A percentile compares a stretch with the other conserved stretches of the same genome.
phyloP scores from a whole-genome alignment of 2,113 vertebrate species.

The Pachycephala philippinensis region DNA sequence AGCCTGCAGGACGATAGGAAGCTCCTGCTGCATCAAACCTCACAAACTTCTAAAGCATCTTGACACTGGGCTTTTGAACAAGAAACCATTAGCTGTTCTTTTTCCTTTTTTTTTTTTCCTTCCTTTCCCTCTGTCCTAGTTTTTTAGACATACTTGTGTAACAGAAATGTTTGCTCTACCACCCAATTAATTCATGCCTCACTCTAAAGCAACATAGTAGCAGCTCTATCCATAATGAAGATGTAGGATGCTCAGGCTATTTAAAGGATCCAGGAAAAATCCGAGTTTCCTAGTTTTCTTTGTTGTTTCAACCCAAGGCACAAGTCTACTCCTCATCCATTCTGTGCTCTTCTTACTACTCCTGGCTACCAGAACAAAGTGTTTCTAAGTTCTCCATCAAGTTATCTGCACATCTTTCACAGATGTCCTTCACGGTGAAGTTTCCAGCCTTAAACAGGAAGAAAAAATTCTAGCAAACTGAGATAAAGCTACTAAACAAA shows the following conservation, averaged over 20 bases:
- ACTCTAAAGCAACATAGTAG: background rate
- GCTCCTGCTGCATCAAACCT: background rate
- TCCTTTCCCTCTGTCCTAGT: background rate
- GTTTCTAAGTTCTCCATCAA: background rate
- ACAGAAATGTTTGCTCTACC: background rate
- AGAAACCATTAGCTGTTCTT: background rate
- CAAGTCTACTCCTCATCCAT: background rate
- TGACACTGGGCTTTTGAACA: background rate
- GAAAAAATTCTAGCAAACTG: background rate
- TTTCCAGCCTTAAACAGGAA: background rate
- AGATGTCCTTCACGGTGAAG: background rate
- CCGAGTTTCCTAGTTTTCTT: background rate
- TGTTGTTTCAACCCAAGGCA: background rate
- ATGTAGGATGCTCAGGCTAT: background rate
- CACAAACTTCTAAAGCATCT: background rate
- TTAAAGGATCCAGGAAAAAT: background rate
- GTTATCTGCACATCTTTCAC: background rate
- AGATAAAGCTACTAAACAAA: background rate
- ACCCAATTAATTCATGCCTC: background rate
- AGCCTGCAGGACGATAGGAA: background rate
- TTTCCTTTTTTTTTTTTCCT: background rate
- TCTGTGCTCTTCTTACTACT: background rate
- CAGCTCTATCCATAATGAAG: background rate
- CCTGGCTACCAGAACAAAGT: background rate
- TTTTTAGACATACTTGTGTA: background rate